phyloP scores from a whole-genome alignment of 2,113 vertebrate genomes.

The Siphamia tubifer region DNA sequence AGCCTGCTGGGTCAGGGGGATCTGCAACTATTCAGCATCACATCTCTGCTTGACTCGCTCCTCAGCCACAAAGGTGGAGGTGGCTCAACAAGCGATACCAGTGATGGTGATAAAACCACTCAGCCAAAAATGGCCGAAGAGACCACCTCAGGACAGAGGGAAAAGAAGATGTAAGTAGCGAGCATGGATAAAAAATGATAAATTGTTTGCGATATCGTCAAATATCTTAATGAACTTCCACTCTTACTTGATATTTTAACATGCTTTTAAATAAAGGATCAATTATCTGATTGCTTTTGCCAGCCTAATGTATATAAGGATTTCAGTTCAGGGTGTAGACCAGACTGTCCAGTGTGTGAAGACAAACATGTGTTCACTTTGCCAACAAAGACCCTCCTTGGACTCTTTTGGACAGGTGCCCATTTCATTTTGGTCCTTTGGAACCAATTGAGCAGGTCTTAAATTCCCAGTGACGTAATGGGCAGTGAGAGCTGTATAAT shows the following conservation, averaged over 20 bases:
- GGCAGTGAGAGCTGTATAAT: constrained; percentile 45
- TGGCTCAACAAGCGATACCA: constrained; percentile 73
- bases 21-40: constrained; percentile 87
- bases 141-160: constrained; percentile 73
- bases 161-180: constrained; percentile 70
- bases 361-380: background rate
- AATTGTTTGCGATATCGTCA: too few relatives aligned
- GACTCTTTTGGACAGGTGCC: constrained; percentile 72
- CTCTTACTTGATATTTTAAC: background rate
- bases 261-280: background rate
- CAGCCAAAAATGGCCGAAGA: constrained; percentile 65
- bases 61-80: constrained; percentile 71
- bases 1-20: constrained; percentile 98
- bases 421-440: constrained; percentile 79
- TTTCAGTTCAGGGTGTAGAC: too few relatives aligned
- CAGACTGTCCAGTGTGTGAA: too few relatives aligned
- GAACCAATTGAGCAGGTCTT: constrained; percentile 66
- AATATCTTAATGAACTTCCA: too few relatives aligned
- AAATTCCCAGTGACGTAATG: constrained; percentile 75
- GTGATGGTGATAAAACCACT: constrained; percentile 75
- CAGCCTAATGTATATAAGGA: too few relatives aligned
- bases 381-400: constrained; percentile 63
- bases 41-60: constrained; percentile 78
- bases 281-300: too few relatives aligned
- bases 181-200: constrained; percentile 1